Percentiles rank a stretch among this genome's conserved stretches.
Evolutionary conservation across 2,113 vertebrate species (phyloP).

Genomic region (Gopherus evgoodei): DNA sequence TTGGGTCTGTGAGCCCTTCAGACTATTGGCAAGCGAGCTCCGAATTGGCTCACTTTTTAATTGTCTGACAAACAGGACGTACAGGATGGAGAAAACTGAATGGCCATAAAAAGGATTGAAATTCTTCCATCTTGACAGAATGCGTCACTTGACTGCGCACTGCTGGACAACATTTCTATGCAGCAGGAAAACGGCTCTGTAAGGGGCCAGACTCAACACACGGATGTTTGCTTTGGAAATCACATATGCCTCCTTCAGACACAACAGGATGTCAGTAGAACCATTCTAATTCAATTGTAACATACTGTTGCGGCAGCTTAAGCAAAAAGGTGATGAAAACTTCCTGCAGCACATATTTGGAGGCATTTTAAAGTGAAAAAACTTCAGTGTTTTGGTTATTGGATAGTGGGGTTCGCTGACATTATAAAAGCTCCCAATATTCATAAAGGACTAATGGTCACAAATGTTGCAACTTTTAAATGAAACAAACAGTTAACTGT

Average conservation of each 20-base stretch:
- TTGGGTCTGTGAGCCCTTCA: conserved; percentile 42
- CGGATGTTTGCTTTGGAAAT: conserved; percentile 74
- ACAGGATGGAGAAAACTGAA: conserved; percentile 62
- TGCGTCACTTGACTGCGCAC: background rate
- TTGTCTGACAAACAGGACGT: conserved; percentile 75
- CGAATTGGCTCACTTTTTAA: conserved; percentile 12
- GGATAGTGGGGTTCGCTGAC: background rate
- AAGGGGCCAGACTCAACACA: conserved; percentile 15
- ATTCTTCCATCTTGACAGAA: conserved; percentile 43
- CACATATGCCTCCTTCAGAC: conserved; percentile 57
- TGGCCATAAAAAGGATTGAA: conserved; percentile 40
- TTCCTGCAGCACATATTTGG: conserved; percentile 43
- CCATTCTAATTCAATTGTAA: conserved; percentile 32
- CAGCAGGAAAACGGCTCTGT: conserved; percentile 49
- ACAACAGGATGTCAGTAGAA: conserved; percentile 74
- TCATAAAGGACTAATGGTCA: fast-evolving
- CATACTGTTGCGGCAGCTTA: background rate
- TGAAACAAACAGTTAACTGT: background rate
- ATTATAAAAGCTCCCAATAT: background rate
- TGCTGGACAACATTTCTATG: background rate
- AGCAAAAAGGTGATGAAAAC: conserved; percentile 56
- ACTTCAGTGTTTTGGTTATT: background rate
- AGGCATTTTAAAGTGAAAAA: background rate
- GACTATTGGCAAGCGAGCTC: background rate
- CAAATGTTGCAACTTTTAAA: fast-evolving